A percentile compares a stretch with the other conserved stretches of the same genome.
These are phyloP conservation scores for Loxodonta africana DNA, from an alignment of 2,113 vertebrate species.

Conservation along the genomic window DNA sequence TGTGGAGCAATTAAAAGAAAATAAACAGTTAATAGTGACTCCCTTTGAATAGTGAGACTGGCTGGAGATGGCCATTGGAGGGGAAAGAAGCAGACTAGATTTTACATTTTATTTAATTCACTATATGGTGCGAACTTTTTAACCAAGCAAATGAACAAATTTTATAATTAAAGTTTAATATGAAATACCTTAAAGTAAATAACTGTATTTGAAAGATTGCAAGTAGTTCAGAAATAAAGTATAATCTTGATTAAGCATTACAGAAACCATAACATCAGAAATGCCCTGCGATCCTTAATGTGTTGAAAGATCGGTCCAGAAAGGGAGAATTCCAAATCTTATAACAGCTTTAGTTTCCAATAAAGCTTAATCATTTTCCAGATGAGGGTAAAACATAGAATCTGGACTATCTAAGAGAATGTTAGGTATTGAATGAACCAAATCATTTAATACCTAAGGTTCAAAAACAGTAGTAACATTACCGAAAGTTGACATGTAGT, in stretches of 20 bases:
- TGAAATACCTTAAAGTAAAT: constrained; percentile 24
- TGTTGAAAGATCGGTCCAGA: not conserved
- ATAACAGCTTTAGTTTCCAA: not conserved
- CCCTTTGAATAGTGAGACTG: not conserved
- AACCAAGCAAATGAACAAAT: not conserved
- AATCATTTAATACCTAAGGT: not conserved
- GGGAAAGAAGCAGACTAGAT: not conserved
- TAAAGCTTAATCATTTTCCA: not conserved
- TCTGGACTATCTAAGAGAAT: not conserved
- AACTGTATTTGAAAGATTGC: not conserved
- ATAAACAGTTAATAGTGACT: not conserved
- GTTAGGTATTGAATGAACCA: not conserved
- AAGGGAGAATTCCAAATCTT: not conserved
- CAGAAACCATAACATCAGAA: constrained; percentile 2
- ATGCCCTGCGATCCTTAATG: not conserved
- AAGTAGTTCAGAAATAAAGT: constrained; percentile 12
- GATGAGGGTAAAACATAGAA: not conserved
- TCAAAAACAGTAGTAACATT: constrained; percentile 4
- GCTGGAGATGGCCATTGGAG: not conserved
- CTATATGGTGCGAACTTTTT: not conserved
- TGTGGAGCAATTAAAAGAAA: not conserved
- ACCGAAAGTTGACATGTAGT: not conserved
- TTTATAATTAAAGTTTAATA: constrained; percentile 20
- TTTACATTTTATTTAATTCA: constrained; percentile 43
- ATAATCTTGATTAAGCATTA: constrained; percentile 33